These are phyloP conservation scores for Drosophila lacicola DNA, from an alignment of 2,888 invertebrate species.

Conservation along the genomic window DNA sequence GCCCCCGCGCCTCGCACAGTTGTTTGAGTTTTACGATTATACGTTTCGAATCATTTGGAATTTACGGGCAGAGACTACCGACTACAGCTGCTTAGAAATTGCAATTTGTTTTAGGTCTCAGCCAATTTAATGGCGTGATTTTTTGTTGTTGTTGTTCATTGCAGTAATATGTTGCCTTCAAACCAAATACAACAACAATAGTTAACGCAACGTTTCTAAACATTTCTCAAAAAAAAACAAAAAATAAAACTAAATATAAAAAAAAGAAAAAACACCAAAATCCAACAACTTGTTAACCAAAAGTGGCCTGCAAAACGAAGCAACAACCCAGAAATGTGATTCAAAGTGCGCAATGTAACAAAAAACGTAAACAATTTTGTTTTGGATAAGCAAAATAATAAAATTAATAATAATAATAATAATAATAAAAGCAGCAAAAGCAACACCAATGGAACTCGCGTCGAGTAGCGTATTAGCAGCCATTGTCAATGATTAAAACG, in stretches of 20 bases:
- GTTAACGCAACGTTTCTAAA: constrained; percentile 79
- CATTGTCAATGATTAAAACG: constrained; percentile 70
- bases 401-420: constrained; percentile 18
- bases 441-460: constrained; percentile 67
- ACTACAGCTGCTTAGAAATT: constrained; percentile 49
- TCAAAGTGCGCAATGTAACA: constrained; percentile 74
- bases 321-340: constrained; percentile 72
- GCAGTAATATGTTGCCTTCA: constrained; percentile 73
- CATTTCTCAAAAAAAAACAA: constrained; percentile 31
- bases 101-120: constrained; percentile 34
- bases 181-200: constrained; percentile 58
- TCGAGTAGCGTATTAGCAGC: constrained; percentile 62
- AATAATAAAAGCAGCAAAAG: constrained; percentile 28
- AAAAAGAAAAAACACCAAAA: not conserved
- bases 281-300: constrained; percentile 59
- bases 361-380: constrained; percentile 58
- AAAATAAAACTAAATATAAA: constrained; percentile 13
- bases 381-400: constrained; percentile 43
- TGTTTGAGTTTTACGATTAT: constrained; percentile 55
- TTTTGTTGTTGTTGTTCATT: constrained; percentile 10
- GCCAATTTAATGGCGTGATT: constrained; percentile 28
- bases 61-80: constrained; percentile 30
- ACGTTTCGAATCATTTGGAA: constrained; percentile 58
- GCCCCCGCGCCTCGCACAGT: not conserved
- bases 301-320: constrained; percentile 73